Conservation (phyloP, 2,113 vertebrate species). For the Brienomyrus longianalis region DNA sequence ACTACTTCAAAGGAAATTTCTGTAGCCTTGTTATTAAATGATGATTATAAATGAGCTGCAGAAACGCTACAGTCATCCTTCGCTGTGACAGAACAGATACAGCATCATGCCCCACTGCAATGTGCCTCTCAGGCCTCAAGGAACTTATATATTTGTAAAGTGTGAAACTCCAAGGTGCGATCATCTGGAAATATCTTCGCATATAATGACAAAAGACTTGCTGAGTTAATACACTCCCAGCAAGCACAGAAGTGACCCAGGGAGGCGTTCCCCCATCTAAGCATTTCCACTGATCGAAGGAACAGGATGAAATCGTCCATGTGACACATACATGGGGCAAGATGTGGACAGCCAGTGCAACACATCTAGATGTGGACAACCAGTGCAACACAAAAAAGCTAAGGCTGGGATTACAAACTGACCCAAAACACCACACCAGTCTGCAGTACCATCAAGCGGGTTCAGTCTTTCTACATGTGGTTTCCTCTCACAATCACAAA, state of each 20-base stretch:
- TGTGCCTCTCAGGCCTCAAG: not conserved
- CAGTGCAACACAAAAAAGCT: not conserved
- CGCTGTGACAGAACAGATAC: not conserved
- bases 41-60: not conserved
- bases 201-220: not conserved
- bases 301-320: not conserved
- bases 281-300: not conserved
- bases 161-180: slow-evolving; percentile 11
- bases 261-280: not conserved
- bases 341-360: not conserved
- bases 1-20: slow-evolving; percentile 3
- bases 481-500: not conserved
- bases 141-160: not conserved
- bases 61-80: not conserved
- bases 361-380: not conserved
- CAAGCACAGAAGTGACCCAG: not conserved
- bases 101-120: not conserved
- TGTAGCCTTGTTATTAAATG: not conserved
- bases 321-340: not conserved
- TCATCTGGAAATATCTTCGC: not conserved
- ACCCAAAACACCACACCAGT: not conserved
- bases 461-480: not conserved
- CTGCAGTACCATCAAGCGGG: not conserved
- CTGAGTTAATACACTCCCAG: not conserved
- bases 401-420: not conserved